A percentile compares a stretch with the other conserved stretches of the same genome.
These are phyloP conservation scores for Heterodera schachtii DNA, from an alignment of 1,140 invertebrate genomes.

Conservation along the genomic window DNA sequence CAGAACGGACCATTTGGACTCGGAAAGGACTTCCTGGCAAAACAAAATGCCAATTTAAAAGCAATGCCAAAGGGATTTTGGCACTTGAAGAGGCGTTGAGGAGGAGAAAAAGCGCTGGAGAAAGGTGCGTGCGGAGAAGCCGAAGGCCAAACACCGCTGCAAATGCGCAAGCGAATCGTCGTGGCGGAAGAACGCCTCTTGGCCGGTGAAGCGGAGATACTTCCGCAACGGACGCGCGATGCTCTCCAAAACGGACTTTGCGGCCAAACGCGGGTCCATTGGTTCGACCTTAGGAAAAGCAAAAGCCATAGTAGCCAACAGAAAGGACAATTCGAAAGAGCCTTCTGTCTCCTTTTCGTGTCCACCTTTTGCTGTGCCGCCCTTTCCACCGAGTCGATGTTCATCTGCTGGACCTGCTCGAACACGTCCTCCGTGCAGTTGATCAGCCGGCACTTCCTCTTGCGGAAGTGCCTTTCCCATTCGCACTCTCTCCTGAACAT, in stretches of 20 bases:
- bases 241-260: slow-evolving; percentile 39
- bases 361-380: not conserved
- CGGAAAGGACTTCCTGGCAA: slow-evolving; percentile 30
- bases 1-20: slow-evolving; percentile 56
- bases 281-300: slow-evolving; percentile 36
- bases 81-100: slow-evolving; percentile 13
- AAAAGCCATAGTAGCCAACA: not conserved
- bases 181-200: slow-evolving; percentile 19
- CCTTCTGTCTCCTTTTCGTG: not conserved
- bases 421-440: slow-evolving; percentile 52
- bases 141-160: slow-evolving; percentile 44
- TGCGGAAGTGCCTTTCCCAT: slow-evolving; percentile 41
- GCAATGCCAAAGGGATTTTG: not conserved
- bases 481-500: slow-evolving; percentile 43
- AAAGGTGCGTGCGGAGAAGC: slow-evolving; percentile 53
- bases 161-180: slow-evolving; percentile 33
- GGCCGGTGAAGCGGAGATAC: slow-evolving; percentile 42
- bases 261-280: slow-evolving; percentile 38
- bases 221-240: slow-evolving; percentile 45
- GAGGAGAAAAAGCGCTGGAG: slow-evolving; percentile 45
- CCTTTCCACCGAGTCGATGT: slow-evolving; percentile 18
- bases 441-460: slow-evolving; percentile 47
- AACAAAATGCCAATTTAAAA: slow-evolving; percentile 9
- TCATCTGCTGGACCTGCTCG: slow-evolving; percentile 43
- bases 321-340: slow-evolving; percentile 29